Evolutionary conservation across 2,888 invertebrate species (phyloP).

Genomic region (Chydorus sphaericus): DNA sequence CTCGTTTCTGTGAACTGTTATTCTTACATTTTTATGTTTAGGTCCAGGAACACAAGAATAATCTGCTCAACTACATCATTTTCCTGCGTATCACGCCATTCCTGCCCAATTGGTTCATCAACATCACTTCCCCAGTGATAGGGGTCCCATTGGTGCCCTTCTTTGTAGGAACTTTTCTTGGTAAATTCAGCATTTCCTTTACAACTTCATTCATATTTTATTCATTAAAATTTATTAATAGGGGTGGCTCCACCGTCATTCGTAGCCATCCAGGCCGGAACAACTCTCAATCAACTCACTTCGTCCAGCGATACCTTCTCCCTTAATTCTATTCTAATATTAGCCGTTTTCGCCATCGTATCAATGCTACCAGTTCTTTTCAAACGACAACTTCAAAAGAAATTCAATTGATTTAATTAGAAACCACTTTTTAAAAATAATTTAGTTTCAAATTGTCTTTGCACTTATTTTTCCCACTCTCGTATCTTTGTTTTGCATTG

Average conservation of each 20-base stretch:
- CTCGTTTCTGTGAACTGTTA: constrained; percentile 23
- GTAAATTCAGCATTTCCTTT: constrained; percentile 34
- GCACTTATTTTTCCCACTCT: background rate
- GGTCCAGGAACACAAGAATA: constrained; percentile 61
- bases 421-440: too few species aligned
- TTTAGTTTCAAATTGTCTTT: background rate
- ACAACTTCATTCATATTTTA: background rate
- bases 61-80: constrained; percentile 88
- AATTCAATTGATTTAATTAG: constrained; percentile 57
- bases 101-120: constrained; percentile 98
- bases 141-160: constrained; percentile 87
- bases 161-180: constrained; percentile 87
- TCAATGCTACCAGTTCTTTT: constrained; percentile 78
- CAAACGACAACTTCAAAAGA: constrained; percentile 60
- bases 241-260: constrained; percentile 95
- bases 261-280: constrained; percentile 93
- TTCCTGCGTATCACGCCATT: constrained; percentile 95
- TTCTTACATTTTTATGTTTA: constrained; percentile 21
- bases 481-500: background rate
- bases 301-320: constrained; percentile 77
- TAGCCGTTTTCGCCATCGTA: constrained; percentile 61
- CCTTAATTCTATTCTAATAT: constrained; percentile 63
- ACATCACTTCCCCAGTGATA: constrained; percentile 88
- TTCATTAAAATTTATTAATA: constrained; percentile 23
- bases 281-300: constrained; percentile 82